phyloP scores from a whole-genome alignment of 2,113 vertebrate species.

The Aythya baeri region DNA sequence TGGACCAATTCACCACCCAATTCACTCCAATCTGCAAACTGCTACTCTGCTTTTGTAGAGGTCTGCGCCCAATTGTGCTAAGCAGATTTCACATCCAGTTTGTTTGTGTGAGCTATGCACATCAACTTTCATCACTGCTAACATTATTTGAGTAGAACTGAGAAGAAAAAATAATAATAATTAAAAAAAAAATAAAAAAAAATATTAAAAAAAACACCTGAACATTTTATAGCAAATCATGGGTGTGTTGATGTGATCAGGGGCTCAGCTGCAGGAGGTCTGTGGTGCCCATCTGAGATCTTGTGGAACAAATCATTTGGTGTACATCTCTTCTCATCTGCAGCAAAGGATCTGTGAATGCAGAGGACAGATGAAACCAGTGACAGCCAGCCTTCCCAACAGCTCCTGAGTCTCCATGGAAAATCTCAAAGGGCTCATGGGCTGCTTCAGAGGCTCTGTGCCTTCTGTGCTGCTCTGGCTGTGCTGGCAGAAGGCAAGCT shows the following conservation, averaged over 20 bases:
- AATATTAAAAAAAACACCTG: too few relatives aligned
- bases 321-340: neutral
- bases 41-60: neutral
- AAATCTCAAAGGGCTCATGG: rapidly evolving
- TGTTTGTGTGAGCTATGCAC: neutral
- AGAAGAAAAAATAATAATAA: too few relatives aligned
- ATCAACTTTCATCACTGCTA: too few relatives aligned
- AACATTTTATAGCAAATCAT: rapidly evolving
- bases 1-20: too few relatives aligned
- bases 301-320: too few relatives aligned
- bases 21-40: neutral
- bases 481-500: rapidly evolving
- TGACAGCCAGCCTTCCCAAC: neutral
- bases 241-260: rapidly evolving
- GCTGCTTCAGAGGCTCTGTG: rapidly evolving
- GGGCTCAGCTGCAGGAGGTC: neutral
- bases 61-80: neutral
- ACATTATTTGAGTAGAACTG: neutral
- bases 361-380: neutral
- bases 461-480: neutral
- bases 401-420: too few relatives aligned
- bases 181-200: neutral
- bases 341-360: neutral
- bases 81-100: neutral
- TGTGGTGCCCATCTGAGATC: neutral